Conservation (phyloP, 2,888 invertebrate species). For the Agapostemon virescens region DNA sequence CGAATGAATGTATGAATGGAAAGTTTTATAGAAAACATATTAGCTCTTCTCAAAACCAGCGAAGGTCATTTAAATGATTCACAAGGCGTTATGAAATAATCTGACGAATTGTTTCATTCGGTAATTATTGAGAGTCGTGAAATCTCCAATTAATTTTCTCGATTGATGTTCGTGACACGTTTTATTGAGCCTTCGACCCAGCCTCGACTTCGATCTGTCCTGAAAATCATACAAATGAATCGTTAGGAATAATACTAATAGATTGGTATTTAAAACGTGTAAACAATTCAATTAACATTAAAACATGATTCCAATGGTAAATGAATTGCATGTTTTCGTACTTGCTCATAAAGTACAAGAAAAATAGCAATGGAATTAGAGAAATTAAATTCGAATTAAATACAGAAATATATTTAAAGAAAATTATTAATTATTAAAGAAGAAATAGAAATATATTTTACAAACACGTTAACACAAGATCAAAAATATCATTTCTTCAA, state of each 20-base stretch:
- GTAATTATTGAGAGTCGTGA: conserved; percentile 26
- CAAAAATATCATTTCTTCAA: neutral
- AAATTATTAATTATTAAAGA: too few relatives aligned
- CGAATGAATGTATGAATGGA: neutral
- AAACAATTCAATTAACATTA: conserved; percentile 15
- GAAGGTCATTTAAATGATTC: neutral
- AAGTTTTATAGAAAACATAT: neutral
- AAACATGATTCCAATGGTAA: neutral
- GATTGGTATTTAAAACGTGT: neutral
- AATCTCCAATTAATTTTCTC: conserved; percentile 26
- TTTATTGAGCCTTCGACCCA: conserved; percentile 37
- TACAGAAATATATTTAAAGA: too few relatives aligned
- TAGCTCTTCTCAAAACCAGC: neutral
- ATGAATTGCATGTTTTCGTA: neutral
- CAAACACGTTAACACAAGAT: too few relatives aligned
- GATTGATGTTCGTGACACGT: conserved; percentile 32
- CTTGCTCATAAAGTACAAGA: neutral
- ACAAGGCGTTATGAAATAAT: neutral
- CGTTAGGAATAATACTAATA: neutral
- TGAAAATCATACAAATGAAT: conserved; percentile 10
- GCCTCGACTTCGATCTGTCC: conserved; percentile 33
- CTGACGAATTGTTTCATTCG: neutral
- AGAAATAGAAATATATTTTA: too few relatives aligned
- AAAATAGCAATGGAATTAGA: neutral
- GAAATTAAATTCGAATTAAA: neutral